phyloP scores from a whole-genome alignment of 1,140 invertebrate species.

The Cepaea nemoralis region DNA sequence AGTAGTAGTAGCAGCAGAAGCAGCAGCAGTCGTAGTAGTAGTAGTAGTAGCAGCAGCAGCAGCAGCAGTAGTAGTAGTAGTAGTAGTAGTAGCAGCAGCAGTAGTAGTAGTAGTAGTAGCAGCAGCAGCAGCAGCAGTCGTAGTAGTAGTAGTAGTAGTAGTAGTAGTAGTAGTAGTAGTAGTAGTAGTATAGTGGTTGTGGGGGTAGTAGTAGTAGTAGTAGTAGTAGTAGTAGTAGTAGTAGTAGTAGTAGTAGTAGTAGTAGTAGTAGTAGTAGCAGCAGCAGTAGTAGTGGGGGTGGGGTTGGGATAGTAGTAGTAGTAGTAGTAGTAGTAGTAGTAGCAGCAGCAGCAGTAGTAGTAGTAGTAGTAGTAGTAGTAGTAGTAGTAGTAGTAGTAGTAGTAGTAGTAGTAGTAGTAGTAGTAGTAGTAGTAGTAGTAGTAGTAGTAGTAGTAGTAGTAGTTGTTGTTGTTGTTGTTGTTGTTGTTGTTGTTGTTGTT shows the following conservation, averaged over 20 bases:
- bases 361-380: conserved; percentile 22
- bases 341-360: conserved; percentile 18
- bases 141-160: conserved; percentile 17
- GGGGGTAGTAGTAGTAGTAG: conserved; percentile 17
- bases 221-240: conserved; percentile 20
- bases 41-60: conserved; percentile 13
- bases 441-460: conserved; percentile 24
- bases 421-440: conserved; percentile 20
- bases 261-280: conserved; percentile 23
- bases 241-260: conserved; percentile 24
- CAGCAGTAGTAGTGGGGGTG: conserved; percentile 15
- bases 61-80: conserved; percentile 22
- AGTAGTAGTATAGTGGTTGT: conserved; percentile 21
- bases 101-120: conserved; percentile 18
- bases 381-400: conserved; percentile 24
- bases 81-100: conserved; percentile 27
- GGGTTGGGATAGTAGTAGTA: background rate
- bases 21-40: no score
- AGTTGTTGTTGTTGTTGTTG: conserved; percentile 7
- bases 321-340: conserved; percentile 20
- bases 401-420: conserved; percentile 22
- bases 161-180: conserved; percentile 22
- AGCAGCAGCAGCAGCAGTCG: conserved; percentile 14
- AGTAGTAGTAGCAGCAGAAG: conserved; percentile 15
- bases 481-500: background rate